Percentiles rank a stretch among this genome's conserved stretches.
These are phyloP conservation scores for Platycheirus rosarum DNA, from an alignment of 2,888 invertebrate species.

Conservation along the genomic window DNA sequence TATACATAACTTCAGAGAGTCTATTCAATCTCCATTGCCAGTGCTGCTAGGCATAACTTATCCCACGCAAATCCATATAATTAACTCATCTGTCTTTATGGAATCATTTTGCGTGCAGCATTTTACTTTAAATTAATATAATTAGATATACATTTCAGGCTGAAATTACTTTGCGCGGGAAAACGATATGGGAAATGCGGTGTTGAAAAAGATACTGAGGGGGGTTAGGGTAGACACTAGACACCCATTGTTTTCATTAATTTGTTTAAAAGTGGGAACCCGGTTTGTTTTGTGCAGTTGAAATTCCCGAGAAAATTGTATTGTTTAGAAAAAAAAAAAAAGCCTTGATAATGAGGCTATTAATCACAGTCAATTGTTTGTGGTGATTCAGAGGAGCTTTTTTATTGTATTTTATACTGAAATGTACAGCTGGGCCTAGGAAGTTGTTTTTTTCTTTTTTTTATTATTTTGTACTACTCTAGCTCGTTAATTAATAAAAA, in stretches of 20 bases:
- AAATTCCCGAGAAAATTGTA: too few species aligned
- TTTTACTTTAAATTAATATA: slow-evolving; percentile 58
- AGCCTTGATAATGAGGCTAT: too few species aligned
- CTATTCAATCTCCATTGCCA: slow-evolving; percentile 14
- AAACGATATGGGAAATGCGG: slow-evolving; percentile 5
- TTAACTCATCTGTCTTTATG: slow-evolving; percentile 49
- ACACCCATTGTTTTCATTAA: neutral
- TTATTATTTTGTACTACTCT: too few species aligned
- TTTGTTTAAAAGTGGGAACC: neutral
- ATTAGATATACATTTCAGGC: slow-evolving; percentile 59
- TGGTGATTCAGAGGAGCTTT: too few species aligned
- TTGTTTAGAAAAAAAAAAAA: too few species aligned
- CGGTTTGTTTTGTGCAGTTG: too few species aligned
- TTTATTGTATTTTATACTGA: too few species aligned
- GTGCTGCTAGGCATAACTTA: slow-evolving; percentile 13
- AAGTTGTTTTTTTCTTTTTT: too few species aligned
- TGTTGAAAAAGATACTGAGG: slow-evolving; percentile 1
- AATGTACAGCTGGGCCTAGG: too few species aligned
- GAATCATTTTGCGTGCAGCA: slow-evolving; percentile 57
- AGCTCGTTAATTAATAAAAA: too few species aligned
- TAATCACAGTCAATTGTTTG: too few species aligned
- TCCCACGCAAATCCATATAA: slow-evolving; percentile 43
- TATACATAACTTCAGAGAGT: neutral
- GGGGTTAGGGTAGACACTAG: too few species aligned
- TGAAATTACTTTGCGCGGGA: slow-evolving; percentile 6